Percentiles rank a stretch among this genome's conserved stretches.
phyloP scores from a whole-genome alignment of 2,888 invertebrate genomes.

The Dicyrtoma fusca region DNA sequence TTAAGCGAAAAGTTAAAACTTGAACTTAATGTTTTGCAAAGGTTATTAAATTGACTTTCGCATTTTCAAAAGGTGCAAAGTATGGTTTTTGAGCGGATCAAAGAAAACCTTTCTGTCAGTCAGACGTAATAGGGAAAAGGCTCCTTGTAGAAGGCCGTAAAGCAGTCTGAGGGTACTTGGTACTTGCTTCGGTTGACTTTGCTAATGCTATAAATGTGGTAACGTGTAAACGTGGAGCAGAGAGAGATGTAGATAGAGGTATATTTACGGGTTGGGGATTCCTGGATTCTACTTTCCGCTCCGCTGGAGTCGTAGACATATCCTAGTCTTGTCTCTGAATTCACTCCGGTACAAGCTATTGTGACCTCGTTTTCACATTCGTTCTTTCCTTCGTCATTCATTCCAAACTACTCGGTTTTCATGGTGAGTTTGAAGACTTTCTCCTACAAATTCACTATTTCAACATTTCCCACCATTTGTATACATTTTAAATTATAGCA shows the following conservation, averaged over 20 bases:
- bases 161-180: background rate
- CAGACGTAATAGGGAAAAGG: too few relatives aligned
- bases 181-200: background rate
- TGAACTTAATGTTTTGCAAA: too few relatives aligned
- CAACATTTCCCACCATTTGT: too few relatives aligned
- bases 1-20: too few relatives aligned
- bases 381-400: slow-evolving; percentile 16
- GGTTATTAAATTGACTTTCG: too few relatives aligned
- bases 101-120: too few relatives aligned
- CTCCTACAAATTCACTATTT: background rate
- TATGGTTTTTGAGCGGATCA: too few relatives aligned
- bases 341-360: slow-evolving; percentile 14
- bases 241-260: background rate
- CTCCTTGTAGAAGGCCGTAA: background rate
- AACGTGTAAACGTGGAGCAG: background rate
- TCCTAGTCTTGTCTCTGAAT: background rate
- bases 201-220: too few relatives aligned
- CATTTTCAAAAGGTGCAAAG: too few relatives aligned
- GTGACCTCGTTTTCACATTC: slow-evolving; percentile 27
- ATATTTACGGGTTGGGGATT: background rate
- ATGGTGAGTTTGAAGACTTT: slow-evolving; percentile 18
- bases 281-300: background rate
- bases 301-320: slow-evolving; percentile 12
- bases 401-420: slow-evolving; percentile 22
- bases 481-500: background rate